These are phyloP conservation scores for Pseudomugil tenellus DNA, from an alignment of 2,797 vertebrate species.

Conservation along the genomic window DNA sequence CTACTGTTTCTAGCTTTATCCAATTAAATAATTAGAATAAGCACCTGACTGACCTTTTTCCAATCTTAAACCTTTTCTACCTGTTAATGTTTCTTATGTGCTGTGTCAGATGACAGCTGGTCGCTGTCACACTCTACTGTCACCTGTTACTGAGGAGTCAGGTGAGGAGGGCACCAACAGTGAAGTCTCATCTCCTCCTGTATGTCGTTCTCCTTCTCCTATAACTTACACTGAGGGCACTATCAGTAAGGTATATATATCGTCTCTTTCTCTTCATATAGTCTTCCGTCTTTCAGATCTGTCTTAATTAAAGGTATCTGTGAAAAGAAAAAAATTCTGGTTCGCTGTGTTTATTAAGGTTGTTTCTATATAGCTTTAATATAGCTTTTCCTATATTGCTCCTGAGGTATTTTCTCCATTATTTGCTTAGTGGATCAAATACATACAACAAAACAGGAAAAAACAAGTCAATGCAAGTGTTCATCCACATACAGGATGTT, in stretches of 20 bases:
- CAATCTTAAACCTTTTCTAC: neutral
- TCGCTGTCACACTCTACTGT: constrained; percentile 97
- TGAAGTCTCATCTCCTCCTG: constrained; percentile 93
- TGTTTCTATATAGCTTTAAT: neutral
- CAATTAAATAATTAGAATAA: too few relatives aligned
- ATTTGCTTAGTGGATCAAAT: constrained; percentile 3
- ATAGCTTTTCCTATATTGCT: neutral
- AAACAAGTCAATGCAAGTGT: neutral
- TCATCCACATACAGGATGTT: neutral
- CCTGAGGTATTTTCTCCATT: neutral
- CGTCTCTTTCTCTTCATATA: neutral
- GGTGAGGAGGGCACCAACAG: constrained; percentile 98
- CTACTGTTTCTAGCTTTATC: constrained; percentile 33
- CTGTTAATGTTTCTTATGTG: constrained; percentile 50
- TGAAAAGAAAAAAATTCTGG: too few relatives aligned
- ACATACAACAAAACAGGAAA: neutral
- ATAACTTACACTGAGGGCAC: constrained; percentile 90
- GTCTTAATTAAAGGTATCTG: neutral
- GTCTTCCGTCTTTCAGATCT: neutral
- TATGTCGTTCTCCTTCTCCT: constrained; percentile 97
- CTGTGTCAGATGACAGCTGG: constrained; percentile 95
- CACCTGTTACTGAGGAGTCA: constrained; percentile 98
- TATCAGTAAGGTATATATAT: constrained; percentile 90
- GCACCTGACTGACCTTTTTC: constrained; percentile 11
- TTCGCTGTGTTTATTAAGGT: neutral